These are phyloP conservation scores for Zosterops pallidus DNA, from an alignment of 2,113 vertebrate genomes.

Conservation along the genomic window DNA sequence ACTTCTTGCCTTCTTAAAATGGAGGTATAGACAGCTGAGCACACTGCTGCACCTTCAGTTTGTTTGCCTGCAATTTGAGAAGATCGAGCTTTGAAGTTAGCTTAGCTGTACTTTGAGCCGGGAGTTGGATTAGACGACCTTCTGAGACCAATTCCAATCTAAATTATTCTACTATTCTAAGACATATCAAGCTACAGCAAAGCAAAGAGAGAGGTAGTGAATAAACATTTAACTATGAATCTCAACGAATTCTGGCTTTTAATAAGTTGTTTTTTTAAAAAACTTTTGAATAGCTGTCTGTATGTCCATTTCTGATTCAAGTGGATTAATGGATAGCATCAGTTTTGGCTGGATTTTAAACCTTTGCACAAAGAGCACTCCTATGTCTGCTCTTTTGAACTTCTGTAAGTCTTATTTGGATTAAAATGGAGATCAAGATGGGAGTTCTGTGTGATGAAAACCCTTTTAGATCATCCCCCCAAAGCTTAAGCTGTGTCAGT, in stretches of 20 bases:
- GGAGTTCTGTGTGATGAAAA: not conserved
- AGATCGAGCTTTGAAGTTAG: not conserved
- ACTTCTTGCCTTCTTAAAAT: not conserved
- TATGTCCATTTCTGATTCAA: not conserved
- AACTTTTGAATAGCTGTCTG: not conserved
- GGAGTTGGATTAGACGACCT: not conserved
- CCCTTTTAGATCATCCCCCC: not conserved
- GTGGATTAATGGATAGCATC: not conserved
- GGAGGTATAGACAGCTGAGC: not conserved
- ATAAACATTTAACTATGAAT: not conserved
- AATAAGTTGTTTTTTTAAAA: not conserved
- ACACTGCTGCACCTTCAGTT: not conserved
- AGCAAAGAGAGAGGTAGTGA: rapidly evolving
- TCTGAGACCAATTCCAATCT: not conserved
- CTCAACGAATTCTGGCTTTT: not conserved
- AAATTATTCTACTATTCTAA: not conserved
- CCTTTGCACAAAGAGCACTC: not conserved
- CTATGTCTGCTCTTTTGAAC: not conserved
- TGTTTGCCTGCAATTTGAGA: not conserved
- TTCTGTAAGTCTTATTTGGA: not conserved
- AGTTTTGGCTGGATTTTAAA: not conserved
- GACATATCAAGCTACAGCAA: not conserved
- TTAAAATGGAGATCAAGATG: not conserved
- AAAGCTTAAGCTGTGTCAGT: not conserved
- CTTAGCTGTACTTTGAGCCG: not conserved